Evolutionary conservation across 2,797 vertebrate genomes (phyloP), one percentile per base, ranked within the genome.

Genomic region (Thripadectes ignobilis): DNA sequence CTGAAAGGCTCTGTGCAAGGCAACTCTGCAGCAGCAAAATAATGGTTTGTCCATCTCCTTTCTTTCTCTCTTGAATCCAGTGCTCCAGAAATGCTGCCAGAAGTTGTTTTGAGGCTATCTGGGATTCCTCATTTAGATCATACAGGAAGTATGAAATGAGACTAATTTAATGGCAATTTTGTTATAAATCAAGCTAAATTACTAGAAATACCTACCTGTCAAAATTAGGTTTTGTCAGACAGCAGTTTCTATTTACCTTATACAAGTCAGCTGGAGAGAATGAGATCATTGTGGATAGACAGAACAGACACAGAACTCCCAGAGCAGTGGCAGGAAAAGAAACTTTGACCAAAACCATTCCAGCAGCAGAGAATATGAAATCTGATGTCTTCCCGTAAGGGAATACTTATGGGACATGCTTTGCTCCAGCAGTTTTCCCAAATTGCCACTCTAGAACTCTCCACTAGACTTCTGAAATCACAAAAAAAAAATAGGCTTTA

Each of bases 211-310:
- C 7, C 59, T 91, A 95, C 82, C 89, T 95, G 80, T 92, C 80
- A 96, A 88, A 96, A 92, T 90, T 73, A 46, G 55, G 22, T 43
- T 88, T 85, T 68, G 32, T 88, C 76, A 83, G 83, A 65, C 91
- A 88, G 80, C 23, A 86, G 85, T 92, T 94, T 90, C 82, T 92
- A 10, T 88, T 95, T 88, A 63, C 74, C 38, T 86, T 77, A 73
- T 43, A 66, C 68, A 74, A 94, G 85, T 88, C 80, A 77, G 71
- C 71, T 88, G 95, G 95, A 96, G 89, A 88, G 73, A 95, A 96
- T 96, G 95, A 97, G 89, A 65, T 96, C 95, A 96, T 63, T 86
- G 77, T 68, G 93, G 88, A 95, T 22, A 86, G 49, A 71, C 88
- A 85, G 88, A 93, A 61, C 36, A 82, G 77, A 86, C 83, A 87